Evolutionary conservation across 2,113 vertebrate genomes (phyloP).

Genomic region (Macroglossus sobrinus): DNA sequence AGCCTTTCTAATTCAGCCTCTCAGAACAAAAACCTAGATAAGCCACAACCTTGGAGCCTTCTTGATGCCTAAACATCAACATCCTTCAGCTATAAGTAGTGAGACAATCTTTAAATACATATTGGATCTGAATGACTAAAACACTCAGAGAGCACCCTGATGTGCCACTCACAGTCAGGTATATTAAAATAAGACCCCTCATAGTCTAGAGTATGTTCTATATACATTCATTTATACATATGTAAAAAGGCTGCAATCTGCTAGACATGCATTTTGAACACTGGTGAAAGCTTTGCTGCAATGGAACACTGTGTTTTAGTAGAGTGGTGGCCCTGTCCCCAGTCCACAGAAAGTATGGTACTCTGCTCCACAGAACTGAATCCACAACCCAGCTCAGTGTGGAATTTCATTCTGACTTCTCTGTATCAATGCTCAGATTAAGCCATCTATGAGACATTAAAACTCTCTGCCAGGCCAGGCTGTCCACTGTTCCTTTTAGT

Average conservation of each 20-base stretch:
- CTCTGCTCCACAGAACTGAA: background rate
- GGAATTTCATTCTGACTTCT: background rate
- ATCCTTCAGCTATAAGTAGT: background rate
- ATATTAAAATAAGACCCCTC: conserved; percentile 16
- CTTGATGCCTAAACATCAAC: background rate
- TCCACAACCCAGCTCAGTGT: background rate
- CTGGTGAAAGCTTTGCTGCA: background rate
- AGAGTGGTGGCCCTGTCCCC: background rate
- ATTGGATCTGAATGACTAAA: conserved; percentile 2
- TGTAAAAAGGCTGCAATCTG: conserved; percentile 41
- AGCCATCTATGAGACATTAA: background rate
- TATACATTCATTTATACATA: conserved; percentile 39
- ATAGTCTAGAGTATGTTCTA: conserved; percentile 50
- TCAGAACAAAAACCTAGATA: conserved; percentile 34
- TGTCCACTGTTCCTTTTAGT: background rate
- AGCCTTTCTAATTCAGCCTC: conserved; percentile 52
- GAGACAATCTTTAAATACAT: conserved; percentile 33
- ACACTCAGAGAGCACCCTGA: background rate
- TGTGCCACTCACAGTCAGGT: background rate
- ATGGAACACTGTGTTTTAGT: background rate
- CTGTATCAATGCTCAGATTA: background rate
- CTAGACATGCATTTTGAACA: conserved; percentile 57
- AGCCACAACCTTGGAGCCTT: conserved; percentile 48
- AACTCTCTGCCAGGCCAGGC: background rate
- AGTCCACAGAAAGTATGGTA: background rate